phyloP scores from a whole-genome alignment of 2,113 vertebrate species.

The Ochotona curzoniae region DNA sequence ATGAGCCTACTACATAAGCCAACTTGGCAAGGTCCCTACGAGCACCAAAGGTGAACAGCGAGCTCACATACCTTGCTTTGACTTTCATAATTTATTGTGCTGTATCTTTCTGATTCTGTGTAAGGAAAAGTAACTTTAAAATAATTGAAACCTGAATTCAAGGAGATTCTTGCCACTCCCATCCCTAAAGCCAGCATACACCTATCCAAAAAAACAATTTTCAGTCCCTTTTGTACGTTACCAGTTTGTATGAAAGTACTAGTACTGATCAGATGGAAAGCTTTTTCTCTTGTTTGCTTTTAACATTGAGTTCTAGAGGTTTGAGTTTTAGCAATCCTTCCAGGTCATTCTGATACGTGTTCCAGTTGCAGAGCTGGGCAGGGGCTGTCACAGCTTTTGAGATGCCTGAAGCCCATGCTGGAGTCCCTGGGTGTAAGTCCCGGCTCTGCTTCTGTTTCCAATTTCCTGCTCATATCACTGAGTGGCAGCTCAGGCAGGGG shows the following conservation, averaged over 20 bases:
- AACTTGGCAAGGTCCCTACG: not conserved
- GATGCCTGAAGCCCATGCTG: too few relatives aligned
- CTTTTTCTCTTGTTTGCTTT: not conserved
- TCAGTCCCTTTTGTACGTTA: not conserved
- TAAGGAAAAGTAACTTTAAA: conserved; percentile 30
- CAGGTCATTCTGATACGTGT: not conserved
- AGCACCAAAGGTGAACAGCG: not conserved
- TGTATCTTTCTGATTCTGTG: not conserved
- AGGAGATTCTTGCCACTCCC: not conserved
- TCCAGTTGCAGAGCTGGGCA: too few relatives aligned
- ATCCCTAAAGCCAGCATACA: not conserved
- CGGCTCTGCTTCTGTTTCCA: too few relatives aligned
- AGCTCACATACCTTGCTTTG: not conserved
- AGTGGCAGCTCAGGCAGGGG: too few relatives aligned
- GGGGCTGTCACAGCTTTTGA: too few relatives aligned
- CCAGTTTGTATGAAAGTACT: not conserved
- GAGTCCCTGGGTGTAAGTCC: too few relatives aligned
- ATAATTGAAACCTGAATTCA: conserved; percentile 30
- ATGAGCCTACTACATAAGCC: not conserved
- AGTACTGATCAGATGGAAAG: not conserved
- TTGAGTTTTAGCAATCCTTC: not conserved
- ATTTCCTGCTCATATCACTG: too few relatives aligned
- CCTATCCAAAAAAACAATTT: not conserved
- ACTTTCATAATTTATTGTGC: not conserved
- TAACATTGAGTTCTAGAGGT: not conserved